Conservation (phyloP, 2,113 vertebrate species). For the Alouatta palliata region DNA sequence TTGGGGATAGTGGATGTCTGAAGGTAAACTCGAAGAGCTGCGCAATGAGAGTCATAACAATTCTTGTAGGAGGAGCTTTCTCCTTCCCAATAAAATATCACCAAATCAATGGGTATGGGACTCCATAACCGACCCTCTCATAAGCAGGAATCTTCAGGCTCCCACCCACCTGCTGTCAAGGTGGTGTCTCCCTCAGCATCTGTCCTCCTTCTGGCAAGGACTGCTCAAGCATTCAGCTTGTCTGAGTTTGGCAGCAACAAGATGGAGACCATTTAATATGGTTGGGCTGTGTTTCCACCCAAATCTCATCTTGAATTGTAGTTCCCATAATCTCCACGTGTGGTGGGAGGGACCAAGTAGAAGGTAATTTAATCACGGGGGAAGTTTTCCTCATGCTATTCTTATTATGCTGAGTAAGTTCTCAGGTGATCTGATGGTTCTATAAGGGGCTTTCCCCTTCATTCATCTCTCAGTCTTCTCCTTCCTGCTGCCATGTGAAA, state of each 20-base stretch:
- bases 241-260: accelerated
- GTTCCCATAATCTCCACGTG: no score
- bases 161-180: background rate
- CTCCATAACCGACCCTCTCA: accelerated
- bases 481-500: no score
- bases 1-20: accelerated
- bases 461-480: no score
- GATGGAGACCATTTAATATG: accelerated
- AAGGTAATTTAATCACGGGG: no score
- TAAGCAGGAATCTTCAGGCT: accelerated
- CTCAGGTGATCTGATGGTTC: no score
- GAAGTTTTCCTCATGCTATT: no score
- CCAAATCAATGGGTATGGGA: accelerated
- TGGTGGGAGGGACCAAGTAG: no score
- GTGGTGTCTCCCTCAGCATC: background rate
- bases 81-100: background rate
- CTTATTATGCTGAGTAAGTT: no score
- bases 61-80: background rate
- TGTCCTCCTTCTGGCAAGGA: no score
- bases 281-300: no score
- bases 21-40: background rate
- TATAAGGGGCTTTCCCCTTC: no score
- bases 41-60: background rate
- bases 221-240: accelerated
- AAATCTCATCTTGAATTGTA: no score